Base-by-base conservation (phyloP, 2,888 invertebrate genomes). In the Catocala sponsa region DNA sequence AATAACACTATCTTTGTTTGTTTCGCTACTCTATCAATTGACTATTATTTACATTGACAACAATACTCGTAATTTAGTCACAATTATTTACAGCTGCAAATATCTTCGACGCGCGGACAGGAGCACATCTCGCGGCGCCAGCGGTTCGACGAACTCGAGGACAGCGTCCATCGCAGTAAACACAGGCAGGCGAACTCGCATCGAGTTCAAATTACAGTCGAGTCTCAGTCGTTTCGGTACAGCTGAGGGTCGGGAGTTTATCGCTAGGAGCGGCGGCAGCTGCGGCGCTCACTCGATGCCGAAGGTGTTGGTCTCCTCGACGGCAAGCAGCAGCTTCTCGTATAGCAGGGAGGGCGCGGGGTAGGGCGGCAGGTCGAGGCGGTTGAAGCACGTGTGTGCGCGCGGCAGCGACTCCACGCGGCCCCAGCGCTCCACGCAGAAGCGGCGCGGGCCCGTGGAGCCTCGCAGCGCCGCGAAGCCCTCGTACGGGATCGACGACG, bases 391-490 rank as follows among this genome's bases (percentile, higher is more conserved):
- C 4, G 99, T 99, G 92, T 99, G 99, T 0, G 99, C 99, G 74
- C 99, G 96, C 32, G 99, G 99, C 80, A 99, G 95, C 79, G 98
- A 98, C 88, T 98, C 98, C 41, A 98, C 97, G 86, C 98, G 97
- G 68, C 99, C 99, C 99, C 99, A 99, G 87, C 99, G 98, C 91
- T 99, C 99, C 79, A 99, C 98, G 93, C 99, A 99, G 95, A 99
- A 99, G 79, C 98, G 97, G 12, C 99, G 95, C 44, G 99, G 99
- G 0, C 99, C 99, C 49, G 98, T 99, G 6, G 98, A 98, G 59
- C 99, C 99, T 47, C 99, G 95, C 60, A 99, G 93, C 2, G 99
- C 99, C 0, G 98, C 95, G 94, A 99, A 99, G 0, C 99, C 99
- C 89, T 99, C 99, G 90, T 98, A 99, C 0, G 99, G 99, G 81